phyloP scores from a whole-genome alignment of 2,888 invertebrate genomes.

The Hypomecis atomaria region DNA sequence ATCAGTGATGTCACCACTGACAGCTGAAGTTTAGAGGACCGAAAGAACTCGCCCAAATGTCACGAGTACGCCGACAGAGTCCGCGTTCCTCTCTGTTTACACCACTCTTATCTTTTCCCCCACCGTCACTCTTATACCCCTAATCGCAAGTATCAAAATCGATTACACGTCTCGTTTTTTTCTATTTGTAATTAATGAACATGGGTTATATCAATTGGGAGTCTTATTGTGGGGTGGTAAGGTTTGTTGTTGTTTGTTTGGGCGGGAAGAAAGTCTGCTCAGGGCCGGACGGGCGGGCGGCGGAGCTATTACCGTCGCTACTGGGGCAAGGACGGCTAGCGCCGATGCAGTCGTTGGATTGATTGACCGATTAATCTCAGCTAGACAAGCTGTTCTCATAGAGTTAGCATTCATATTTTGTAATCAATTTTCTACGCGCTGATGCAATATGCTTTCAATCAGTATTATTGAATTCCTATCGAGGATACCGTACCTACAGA shows the following conservation, averaged over 20 bases:
- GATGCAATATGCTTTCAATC: too few relatives aligned
- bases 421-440: background rate
- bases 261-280: slow-evolving; percentile 66
- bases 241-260: slow-evolving; percentile 64
- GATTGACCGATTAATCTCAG: slow-evolving; percentile 80
- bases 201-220: slow-evolving; percentile 41
- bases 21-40: slow-evolving; percentile 45
- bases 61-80: slow-evolving; percentile 65
- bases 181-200: slow-evolving; percentile 52
- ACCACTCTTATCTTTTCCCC: slow-evolving; percentile 38
- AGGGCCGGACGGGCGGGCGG: slow-evolving; percentile 67
- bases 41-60: slow-evolving; percentile 73
- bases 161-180: slow-evolving; percentile 52
- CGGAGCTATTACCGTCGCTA: slow-evolving; percentile 73
- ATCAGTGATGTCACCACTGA: slow-evolving; percentile 53
- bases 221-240: slow-evolving; percentile 56
- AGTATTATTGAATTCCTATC: too few relatives aligned
- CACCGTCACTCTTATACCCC: slow-evolving; percentile 47
- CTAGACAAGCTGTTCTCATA: slow-evolving; percentile 50
- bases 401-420: slow-evolving; percentile 10
- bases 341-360: slow-evolving; percentile 75
- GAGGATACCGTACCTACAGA: too few relatives aligned
- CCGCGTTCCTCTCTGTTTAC: slow-evolving; percentile 65
- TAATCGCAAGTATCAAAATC: slow-evolving; percentile 56
- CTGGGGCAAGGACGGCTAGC: slow-evolving; percentile 81